phyloP scores from a whole-genome alignment of 2,797 vertebrate genomes.

The Fistularia tabacaria region DNA sequence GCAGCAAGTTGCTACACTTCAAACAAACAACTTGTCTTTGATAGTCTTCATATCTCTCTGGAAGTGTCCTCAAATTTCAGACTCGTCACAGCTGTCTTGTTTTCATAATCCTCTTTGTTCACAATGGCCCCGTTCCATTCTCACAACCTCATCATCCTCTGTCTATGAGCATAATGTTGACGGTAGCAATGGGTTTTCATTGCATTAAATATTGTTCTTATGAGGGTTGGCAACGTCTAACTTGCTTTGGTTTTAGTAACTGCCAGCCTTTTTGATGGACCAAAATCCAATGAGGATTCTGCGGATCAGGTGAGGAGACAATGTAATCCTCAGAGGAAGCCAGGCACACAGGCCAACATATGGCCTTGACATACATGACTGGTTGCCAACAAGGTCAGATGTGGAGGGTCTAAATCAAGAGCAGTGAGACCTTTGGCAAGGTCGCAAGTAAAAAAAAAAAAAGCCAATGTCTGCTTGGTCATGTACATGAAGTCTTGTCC shows the following conservation, averaged over 20 bases:
- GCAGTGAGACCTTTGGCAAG: conserved; percentile 59
- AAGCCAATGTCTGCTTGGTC: conserved; percentile 52
- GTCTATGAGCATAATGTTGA: conserved; percentile 51
- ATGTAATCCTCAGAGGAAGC: conserved; percentile 15
- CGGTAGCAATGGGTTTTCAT: conserved; percentile 47
- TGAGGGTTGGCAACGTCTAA: conserved; percentile 33
- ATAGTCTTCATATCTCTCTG: conserved; percentile 58
- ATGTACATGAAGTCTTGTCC: conserved; percentile 29
- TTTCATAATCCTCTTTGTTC: conserved; percentile 65
- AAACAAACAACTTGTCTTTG: conserved; percentile 60
- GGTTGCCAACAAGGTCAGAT: conserved; percentile 54
- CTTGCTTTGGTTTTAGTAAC: conserved; percentile 41
- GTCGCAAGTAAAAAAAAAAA: conserved; percentile 40
- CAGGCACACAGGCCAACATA: conserved; percentile 44
- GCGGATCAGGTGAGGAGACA: conserved; percentile 32
- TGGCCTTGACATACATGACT: conserved; percentile 59
- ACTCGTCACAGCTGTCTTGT: conserved; percentile 71
- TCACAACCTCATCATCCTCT: conserved; percentile 41
- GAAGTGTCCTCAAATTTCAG: conserved; percentile 68
- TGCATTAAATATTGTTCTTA: conserved; percentile 43
- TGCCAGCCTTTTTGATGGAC: not conserved
- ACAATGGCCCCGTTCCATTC: conserved; percentile 48
- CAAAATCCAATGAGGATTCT: too few species aligned
- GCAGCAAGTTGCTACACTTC: conserved; percentile 37
- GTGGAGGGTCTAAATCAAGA: conserved; percentile 46